Base-by-base conservation (phyloP, 2,888 invertebrate genomes). In the Melitaea athalia region DNA sequence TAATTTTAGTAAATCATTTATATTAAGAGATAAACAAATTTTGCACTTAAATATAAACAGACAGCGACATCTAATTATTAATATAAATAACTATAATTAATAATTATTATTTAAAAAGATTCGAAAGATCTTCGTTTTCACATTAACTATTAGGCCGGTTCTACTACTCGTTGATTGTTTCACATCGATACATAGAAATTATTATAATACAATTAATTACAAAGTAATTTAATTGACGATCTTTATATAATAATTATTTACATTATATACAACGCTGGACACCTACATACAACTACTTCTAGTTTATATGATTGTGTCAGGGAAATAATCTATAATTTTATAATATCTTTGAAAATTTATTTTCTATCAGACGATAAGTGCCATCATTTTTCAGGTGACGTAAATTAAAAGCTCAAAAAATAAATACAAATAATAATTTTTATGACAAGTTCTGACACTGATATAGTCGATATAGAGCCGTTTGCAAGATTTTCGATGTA, bases 71-170 rank as follows among this genome's bases (percentile, higher is more conserved):
- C 57, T 57, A 57, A 57, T 33, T 10, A 65, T 61, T 66, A 53
- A 47, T 52, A 49, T 52, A 63, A 43, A 63, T 59, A 55, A 14
- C 33, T 55, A 52, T 59, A 50, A 63, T 45, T 63, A 66, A 66
- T 52, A 68, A 59, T 55, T 59, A 64, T 50, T 47, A 61, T 66
- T 64, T 49, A 49, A 45, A 31, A 53, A 67, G 43, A 43, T 53
- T 63, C 63, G 69, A 77, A 76, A 76, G 69, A 73, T 74, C 73
- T 79, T 81, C 79, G 78, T 78, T 76, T 73, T 15, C 57, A 42
- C 77, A 75, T 83, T 88, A 91, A 85, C 72, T 88, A 90, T 91
- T 92, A 92, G 92, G 92, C 92, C 92, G 92, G 89, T 91, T 76
- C 76, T 78, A 90, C 92, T 91, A 92, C 92, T 92, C 92, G 92